A percentile compares a stretch with the other conserved stretches of the same genome.
phyloP scores from a whole-genome alignment of 1,140 invertebrate species.

The Sycobia sp. region DNA sequence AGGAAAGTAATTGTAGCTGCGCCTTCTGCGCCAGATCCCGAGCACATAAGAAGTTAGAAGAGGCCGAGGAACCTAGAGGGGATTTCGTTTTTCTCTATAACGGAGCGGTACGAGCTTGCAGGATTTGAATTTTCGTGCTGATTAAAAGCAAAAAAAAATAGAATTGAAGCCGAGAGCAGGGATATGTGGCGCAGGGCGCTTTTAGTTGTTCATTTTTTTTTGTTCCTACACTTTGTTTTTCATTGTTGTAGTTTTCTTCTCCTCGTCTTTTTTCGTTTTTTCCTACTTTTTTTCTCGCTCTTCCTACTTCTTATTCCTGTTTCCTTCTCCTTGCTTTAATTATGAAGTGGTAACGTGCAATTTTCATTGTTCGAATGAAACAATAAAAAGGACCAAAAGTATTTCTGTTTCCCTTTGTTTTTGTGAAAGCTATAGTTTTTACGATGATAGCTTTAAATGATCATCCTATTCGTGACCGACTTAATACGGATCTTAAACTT shows the following conservation, averaged over 20 bases:
- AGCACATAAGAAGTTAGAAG: neutral
- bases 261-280: too few relatives aligned
- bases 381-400: neutral
- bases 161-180: too few relatives aligned
- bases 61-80: too few relatives aligned
- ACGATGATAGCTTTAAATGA: too few relatives aligned
- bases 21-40: neutral
- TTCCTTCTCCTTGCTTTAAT: conserved; percentile 14
- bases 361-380: conserved; percentile 17
- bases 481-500: too few relatives aligned
- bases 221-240: neutral
- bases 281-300: neutral
- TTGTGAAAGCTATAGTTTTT: too few relatives aligned
- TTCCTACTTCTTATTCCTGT: neutral
- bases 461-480: too few relatives aligned
- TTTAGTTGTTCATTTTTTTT: conserved; percentile 5
- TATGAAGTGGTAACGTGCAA: conserved; percentile 19
- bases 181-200: neutral
- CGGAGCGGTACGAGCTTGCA: neutral
- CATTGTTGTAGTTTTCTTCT: neutral
- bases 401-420: neutral
- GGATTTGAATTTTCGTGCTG: conserved; percentile 17
- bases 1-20: conserved; percentile 6
- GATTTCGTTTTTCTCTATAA: neutral
- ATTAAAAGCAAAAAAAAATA: conserved; percentile 19